Conservation (phyloP, 2,888 invertebrate genomes). For the Pandemis corylana region DNA sequence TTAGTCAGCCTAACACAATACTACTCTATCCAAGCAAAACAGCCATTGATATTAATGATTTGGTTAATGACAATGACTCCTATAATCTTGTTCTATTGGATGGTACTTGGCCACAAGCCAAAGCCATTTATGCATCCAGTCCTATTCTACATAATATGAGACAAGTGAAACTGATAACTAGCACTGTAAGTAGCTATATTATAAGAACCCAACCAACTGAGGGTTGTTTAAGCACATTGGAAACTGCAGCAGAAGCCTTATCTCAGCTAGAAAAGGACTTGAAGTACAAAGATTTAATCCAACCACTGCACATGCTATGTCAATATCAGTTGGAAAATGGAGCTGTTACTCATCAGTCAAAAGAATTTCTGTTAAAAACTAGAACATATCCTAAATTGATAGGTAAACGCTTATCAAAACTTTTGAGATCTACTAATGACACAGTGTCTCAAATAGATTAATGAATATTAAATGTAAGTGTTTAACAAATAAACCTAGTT, state of each 20-base stretch:
- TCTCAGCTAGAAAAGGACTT: conserved; percentile 89
- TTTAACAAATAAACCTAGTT: conserved; percentile 1
- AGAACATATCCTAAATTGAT: conserved; percentile 92
- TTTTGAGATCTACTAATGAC: conserved; percentile 72
- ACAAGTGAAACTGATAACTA: conserved; percentile 92
- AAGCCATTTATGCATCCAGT: conserved; percentile 94
- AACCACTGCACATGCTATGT: conserved; percentile 93
- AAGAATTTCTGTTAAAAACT: conserved; percentile 93
- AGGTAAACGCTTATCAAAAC: conserved; percentile 88
- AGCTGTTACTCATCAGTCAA: conserved; percentile 96
- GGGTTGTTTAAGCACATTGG: conserved; percentile 95
- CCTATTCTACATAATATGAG: conserved; percentile 89
- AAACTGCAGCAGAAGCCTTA: conserved; percentile 93
- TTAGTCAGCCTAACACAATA: conserved; percentile 88
- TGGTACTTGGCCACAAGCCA: conserved; percentile 98
- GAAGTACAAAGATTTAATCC: conserved; percentile 88
- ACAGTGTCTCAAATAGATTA: conserved; percentile 22
- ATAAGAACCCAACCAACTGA: conserved; percentile 97
- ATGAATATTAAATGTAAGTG: conserved; percentile 23
- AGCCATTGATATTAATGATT: conserved; percentile 87
- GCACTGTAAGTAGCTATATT: conserved; percentile 92
- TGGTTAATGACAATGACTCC: conserved; percentile 73
- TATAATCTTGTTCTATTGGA: conserved; percentile 94
- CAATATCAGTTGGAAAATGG: conserved; percentile 95
- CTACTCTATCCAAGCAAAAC: conserved; percentile 92